Base-by-base conservation (phyloP, 2,888 invertebrate genomes). In the Physocephala rufipes region DNA sequence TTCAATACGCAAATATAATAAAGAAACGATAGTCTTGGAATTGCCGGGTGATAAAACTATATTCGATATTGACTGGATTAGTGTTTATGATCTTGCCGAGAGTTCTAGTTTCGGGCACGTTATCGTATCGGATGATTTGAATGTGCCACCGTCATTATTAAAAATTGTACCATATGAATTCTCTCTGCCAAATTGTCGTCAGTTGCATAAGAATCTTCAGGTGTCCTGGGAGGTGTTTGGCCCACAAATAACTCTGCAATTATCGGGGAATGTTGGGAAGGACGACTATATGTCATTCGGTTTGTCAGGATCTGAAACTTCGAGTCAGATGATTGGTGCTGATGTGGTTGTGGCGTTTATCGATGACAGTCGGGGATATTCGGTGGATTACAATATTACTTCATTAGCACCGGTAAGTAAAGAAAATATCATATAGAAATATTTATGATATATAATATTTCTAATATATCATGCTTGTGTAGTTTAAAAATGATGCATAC, bases 141-240 rank as follows among this genome's bases (percentile, higher is more conserved):
- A 95, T 87, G 95, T 96, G 73, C 96, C 96, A 62, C 95, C 96
- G 58, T 93, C 94, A n/a, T 86, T 92, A 74, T 88, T 92, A 7
- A 90, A 91, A 86, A 88, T 91, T 55, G 83, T 81, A 85, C 88
- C 89, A 0, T 89, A 89, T 76, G 89, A 91, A 79, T 89, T 91
- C 73, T 87, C 90, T 63, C 84, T 96, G 73, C 95, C 95, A 21
- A 93, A 94, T 84, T 96, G 96, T 82, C 86, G 91, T 63, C 96
- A 95, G 85, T 88, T 96, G 69, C 96, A 96, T 86, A 92, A 92
- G 83, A 90, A 93, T 82, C 88, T 91, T 76, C 94, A 95, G 87
- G 89, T 95, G 1, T 91, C 93, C 13, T 96, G 96, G 96, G 95
- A 96, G 84, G 91, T 95, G 30, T 95, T 95, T 85, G 96, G 96